Evolutionary conservation across 2,113 vertebrate genomes (phyloP), one percentile per base, ranked within the genome.

Genomic region (Desmodus rotundus): DNA sequence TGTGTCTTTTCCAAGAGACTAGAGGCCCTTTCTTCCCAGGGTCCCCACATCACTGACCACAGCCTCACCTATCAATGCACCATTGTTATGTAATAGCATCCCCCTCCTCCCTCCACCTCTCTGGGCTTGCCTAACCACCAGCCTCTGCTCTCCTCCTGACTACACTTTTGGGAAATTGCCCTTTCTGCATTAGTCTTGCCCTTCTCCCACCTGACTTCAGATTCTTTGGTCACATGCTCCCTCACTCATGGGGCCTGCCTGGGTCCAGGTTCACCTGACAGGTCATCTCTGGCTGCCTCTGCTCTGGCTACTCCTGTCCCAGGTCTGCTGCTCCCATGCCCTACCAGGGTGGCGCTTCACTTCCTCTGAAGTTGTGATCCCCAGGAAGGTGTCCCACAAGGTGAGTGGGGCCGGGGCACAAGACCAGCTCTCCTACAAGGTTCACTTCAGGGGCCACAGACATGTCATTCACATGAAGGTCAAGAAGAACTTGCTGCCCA

Each of bases 281-380:
- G 74, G 38, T 65, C 3, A 24, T 0, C 82, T 94, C 63, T 93
- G 90, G 84, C 15, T 33, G 63, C 56, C 77, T n/a, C n/a, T 96
- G 12, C 45, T 93, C 61, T 90, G 97, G 82, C 47, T 94, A 58
- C 54, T 92, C 3, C 73, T 95, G 80, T 85, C 1, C 0, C 61
- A 52, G 7, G 47, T 76, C 24, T 41, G 50, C n/a, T 73, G 81
- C 0, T 2, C 43, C 5, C 24, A 2, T 4, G 56, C 0, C 26
- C 94, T 58, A 12, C 96, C 96, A 26, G 52, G 19, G 52, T 97
- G 97, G 93, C 91, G 80, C 0, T 95, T 97, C 68, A 26, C 33
- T 1, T 93, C 96, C 41, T 98, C 96, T 70, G 98, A 98, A 96
- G 85, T 98, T 82, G 97, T 96, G 2, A 96, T 98, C 63, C 98